Evolutionary conservation across 2,888 invertebrate genomes (phyloP), one percentile per base, ranked within the genome.

Genomic region (Helobdella robusta): DNA sequence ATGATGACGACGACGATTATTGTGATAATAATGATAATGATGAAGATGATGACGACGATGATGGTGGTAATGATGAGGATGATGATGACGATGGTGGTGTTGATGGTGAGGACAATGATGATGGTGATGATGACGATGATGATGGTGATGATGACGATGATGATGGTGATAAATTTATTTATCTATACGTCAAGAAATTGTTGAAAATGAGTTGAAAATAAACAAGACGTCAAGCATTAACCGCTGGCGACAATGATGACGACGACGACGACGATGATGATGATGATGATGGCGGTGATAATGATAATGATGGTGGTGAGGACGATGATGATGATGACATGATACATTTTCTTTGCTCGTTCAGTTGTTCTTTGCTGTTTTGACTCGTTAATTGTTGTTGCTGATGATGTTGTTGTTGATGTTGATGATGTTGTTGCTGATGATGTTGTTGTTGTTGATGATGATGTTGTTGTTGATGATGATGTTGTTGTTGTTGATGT

Each of bases 101-200:
- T 50, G 54, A 50, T 36, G 35, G 35, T 25, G 63, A 52, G 18
- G 63, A 52, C 50, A 36, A 63, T 52, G 4, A 61, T 46, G 61
- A 46, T 25, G 25, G 30, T 46, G 46, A 61, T 5, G 46, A 61
- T 28, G 61, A 61, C 20, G 61, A 46, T 46, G 44, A 61, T 46
- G 61, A 44, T 23, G 18, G 32, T 61, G 61, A 61, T 46, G 61
- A 61, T 36, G 46, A 61, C 32, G 61, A 61, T 46, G 61, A 61
- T 20, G 20, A 46, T n/a, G 28, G 2, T 61, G 61, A 3, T 61
- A 20, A 61, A n/a, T n/a, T n/a, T n/a, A n/a, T n/a, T n/a, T n/a
- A n/a, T n/a, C n/a, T n/a, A n/a, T n/a, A n/a, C n/a, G n/a, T n/a
- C n/a, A n/a, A n/a, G n/a, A n/a, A n/a, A n/a, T n/a, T n/a, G n/a